Conservation (phyloP, 2,797 vertebrate genomes). For the Sciurus carolinensis region DNA sequence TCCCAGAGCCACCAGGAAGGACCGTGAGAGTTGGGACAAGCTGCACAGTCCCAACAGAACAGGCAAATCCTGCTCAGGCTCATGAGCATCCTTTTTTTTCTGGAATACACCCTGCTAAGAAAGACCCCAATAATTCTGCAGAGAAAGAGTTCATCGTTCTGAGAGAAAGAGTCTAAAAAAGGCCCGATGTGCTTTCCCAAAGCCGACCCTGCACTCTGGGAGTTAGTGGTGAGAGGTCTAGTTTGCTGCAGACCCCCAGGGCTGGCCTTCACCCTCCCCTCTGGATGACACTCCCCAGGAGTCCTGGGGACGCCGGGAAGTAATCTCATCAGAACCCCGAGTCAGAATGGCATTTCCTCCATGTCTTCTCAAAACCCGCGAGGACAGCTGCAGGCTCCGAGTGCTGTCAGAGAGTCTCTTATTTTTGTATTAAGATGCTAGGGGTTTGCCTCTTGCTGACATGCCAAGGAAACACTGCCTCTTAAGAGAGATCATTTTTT, state of each 20-base stretch:
- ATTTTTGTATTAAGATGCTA: constrained; percentile 46
- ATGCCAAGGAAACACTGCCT: background rate
- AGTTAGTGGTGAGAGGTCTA: fast-evolving
- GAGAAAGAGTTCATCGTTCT: background rate
- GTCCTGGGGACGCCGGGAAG: background rate
- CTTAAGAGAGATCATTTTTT: background rate
- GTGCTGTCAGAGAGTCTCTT: background rate
- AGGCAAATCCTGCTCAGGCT: background rate
- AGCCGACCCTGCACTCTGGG: background rate
- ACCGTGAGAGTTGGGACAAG: background rate
- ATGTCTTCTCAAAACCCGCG: constrained; percentile 1
- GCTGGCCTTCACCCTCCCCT: fast-evolving
- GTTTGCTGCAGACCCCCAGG: background rate
- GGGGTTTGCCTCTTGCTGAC: background rate
- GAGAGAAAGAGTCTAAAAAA: background rate
- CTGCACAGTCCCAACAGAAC: background rate
- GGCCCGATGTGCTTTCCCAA: background rate
- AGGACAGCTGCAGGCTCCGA: background rate
- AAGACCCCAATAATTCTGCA: background rate
- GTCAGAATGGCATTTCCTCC: background rate
- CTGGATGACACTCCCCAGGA: fast-evolving
- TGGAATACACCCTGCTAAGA: background rate
- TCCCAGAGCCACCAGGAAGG: background rate
- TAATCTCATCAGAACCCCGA: background rate
- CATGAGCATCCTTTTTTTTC: background rate